Evolutionary conservation across 1,140 invertebrate genomes (phyloP).

Genomic region (Euborellia annulipes): DNA sequence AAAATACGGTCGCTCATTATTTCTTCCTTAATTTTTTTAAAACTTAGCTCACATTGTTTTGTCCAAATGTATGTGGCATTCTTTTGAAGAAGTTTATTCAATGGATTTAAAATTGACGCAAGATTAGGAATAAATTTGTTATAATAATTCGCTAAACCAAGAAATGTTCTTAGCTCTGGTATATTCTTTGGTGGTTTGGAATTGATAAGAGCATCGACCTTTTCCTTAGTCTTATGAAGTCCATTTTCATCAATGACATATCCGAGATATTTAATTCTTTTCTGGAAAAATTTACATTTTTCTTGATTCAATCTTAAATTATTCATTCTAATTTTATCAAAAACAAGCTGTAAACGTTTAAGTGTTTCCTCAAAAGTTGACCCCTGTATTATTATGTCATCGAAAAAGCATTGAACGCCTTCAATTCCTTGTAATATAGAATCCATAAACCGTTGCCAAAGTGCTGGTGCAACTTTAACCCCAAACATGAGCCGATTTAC

Average conservation of each 20-base stretch:
- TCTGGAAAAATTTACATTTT: conserved; percentile 19
- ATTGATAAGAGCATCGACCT: conserved; percentile 23
- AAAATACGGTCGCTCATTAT: conserved; percentile 12
- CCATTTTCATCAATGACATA: conserved; percentile 20
- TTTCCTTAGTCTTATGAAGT: conserved; percentile 23
- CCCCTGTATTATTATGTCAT: conserved; percentile 20
- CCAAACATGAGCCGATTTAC: conserved; percentile 21
- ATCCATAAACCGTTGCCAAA: conserved; percentile 22
- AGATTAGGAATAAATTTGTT: conserved; percentile 19
- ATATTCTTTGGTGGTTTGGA: conserved; percentile 15
- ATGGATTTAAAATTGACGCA: conserved; percentile 13
- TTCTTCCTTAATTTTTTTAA: background rate
- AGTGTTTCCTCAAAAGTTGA: conserved; percentile 15
- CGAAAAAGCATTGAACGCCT: conserved; percentile 14
- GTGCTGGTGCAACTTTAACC: conserved; percentile 16
- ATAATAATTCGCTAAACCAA: conserved; percentile 22
- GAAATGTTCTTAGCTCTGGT: conserved; percentile 16
- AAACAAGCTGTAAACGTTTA: conserved; percentile 18
- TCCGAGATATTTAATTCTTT: conserved; percentile 20
- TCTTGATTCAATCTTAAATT: conserved; percentile 7
- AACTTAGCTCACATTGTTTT: background rate
- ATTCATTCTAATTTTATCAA: conserved; percentile 13
- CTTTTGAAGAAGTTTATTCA: conserved; percentile 19
- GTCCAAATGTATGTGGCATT: conserved; percentile 19
- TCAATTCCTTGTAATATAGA: conserved; percentile 3